These are phyloP conservation scores for Astyanax mexicanus DNA, from an alignment of 2,797 vertebrate genomes.

Conservation along the genomic window DNA sequence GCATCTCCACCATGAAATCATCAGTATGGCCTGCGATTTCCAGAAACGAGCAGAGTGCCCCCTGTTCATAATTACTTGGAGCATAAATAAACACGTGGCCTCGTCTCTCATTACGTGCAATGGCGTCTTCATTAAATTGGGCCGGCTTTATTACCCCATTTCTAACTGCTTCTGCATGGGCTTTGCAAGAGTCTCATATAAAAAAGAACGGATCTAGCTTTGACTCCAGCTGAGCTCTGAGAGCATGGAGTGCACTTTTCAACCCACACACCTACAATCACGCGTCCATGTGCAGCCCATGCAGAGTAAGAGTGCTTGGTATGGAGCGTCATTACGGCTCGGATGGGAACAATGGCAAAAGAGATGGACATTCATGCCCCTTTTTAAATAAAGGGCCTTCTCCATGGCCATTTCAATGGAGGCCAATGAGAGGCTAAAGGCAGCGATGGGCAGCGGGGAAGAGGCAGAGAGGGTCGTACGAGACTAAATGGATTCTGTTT, in stretches of 20 bases:
- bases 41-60: conserved; percentile 14
- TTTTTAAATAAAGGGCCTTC: conserved; percentile 51
- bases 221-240: background rate
- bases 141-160: conserved; percentile 42
- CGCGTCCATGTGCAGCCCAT: conserved; percentile 28
- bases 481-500: conserved; percentile 59
- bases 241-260: conserved; percentile 51
- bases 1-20: conserved; percentile 40
- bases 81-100: conserved; percentile 43
- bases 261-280: conserved; percentile 24
- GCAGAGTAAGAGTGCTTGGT: conserved; percentile 46
- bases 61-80: conserved; percentile 34
- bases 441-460: conserved; percentile 18
- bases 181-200: conserved; percentile 13
- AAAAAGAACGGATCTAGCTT: conserved; percentile 13
- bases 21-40: conserved; percentile 17
- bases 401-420: conserved; percentile 36
- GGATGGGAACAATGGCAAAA: conserved; percentile 36
- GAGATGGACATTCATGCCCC: conserved; percentile 29
- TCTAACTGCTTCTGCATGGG: conserved; percentile 31
- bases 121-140: conserved; percentile 25
- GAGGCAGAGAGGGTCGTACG: conserved; percentile 20
- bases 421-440: conserved; percentile 45
- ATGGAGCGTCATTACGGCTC: conserved; percentile 43
- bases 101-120: conserved; percentile 29